Base-by-base conservation (phyloP, 1,140 invertebrate species). In the Whitmania pigra region DNA sequence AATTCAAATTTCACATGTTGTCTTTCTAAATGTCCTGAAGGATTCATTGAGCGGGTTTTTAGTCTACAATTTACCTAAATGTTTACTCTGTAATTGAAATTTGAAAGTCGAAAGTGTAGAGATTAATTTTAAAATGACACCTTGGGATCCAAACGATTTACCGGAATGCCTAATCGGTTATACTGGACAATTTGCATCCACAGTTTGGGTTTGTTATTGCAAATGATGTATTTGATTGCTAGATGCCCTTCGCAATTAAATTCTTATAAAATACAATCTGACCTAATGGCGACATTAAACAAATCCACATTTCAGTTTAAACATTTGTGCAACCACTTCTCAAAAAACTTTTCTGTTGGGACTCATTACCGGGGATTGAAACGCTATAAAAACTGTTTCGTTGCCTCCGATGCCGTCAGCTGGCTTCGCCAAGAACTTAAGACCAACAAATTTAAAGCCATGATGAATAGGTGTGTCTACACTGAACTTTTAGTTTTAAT, bases 311-410 rank as follows among this genome's bases (percentile, higher is more conserved):
- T 63, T 22, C 57, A 63, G 57, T 63, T 25, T 20, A 63, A 63
- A 63, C 22, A 63, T 31, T 31, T 63, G 29, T 63, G 57, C 29
- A 18, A 63, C 57, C 57, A 63, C 29, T 63, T 63, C 57, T 25
- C 57, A 63, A 63, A 4, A 22, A 63, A 63, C 57, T 63, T 18
- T 31, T 20, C 11, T 25, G 57, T 63, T 13, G 57, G 57, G 57
- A 63, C 57, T 4, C 57, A 63, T 63, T 63, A 31, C 22, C 22
- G 57, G 15, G 22, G 29, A 1, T 63, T 63, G 22, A 63, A 63
- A 63, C 22, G 29, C 22, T 63, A 63, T 31, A 63, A 63, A 31
- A 63, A 63, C 15, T 63, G 57, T 63, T 63, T 63, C 18, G 22
- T 13, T 63, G 57, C 57, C 9, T 63, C 22, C 11, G 57, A 63